Evolutionary conservation across 1,140 invertebrate genomes (phyloP), one percentile per base, ranked within the genome.

Genomic region (Temnothorax nylanderi): DNA sequence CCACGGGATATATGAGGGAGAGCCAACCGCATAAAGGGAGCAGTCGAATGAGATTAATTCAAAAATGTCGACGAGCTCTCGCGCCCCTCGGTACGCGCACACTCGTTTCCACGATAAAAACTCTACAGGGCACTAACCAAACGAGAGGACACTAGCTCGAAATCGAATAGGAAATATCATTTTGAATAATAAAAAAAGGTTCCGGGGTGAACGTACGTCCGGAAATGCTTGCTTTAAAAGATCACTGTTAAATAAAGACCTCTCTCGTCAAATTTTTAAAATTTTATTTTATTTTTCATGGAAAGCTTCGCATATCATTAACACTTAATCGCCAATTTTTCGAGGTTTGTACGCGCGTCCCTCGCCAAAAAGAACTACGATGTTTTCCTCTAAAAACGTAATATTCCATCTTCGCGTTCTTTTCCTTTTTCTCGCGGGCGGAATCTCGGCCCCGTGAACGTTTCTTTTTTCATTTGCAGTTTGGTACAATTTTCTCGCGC

Each of bases 1-100:
- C 84, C 72, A 82, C 80, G 84, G 89, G 87, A 91, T 89, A 87
- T 90, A 87, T 82, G 87, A 89, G 78, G 84, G 74, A 88, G 85
- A 91, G 51, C 62, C 56, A 26, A 26, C 18, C 18, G 32, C 54
- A 93, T 91, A 93, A 93, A 93, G 92, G 92, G 87, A 89, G 93
- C 90, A 93, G 92, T 93, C 92, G 92, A 94, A 93, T 92, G 91
- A 93, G 91, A 94, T 93, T 94, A 93, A 93, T 94, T 94, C 89
- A 90, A 87, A 92, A 92, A 90, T 75, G 88, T 89, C 87, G 90
- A 90, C 88, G 85, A 84, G 87, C 74, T 91, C 84, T 87, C 82
- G 72, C 86, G 88, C 87, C 86, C 86, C 77, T 77, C 71, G 34
- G 60, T 87, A 85, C 78, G 78, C 86, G 67, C 86, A 76, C 56